Conservation (phyloP, 2,888 invertebrate species). For the Pyrochroa serraticornis region DNA sequence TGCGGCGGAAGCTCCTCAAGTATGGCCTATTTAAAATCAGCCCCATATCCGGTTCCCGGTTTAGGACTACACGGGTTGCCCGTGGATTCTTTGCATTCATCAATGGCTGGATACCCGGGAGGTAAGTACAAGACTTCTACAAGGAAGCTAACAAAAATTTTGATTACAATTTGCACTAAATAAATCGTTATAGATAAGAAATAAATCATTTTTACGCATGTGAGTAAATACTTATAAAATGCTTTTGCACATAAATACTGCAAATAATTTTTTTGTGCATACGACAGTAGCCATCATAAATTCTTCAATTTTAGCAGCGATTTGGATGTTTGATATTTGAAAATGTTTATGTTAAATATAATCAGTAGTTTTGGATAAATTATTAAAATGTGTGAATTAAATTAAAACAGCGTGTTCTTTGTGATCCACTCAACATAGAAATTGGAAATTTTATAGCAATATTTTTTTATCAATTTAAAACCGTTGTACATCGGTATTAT, state of each 20-base stretch:
- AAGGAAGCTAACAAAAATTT: slow-evolving; percentile 1
- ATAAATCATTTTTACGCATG: too few relatives aligned
- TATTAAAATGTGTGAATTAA: slow-evolving; percentile 34
- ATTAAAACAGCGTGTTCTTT: neutral
- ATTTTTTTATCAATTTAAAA: too few relatives aligned
- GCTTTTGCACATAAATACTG: slow-evolving; percentile 6
- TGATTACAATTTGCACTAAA: too few relatives aligned
- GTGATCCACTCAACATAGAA: too few relatives aligned
- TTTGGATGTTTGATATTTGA: slow-evolving; percentile 24
- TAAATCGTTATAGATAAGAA: slow-evolving; percentile 14
- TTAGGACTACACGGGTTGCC: slow-evolving; percentile 63
- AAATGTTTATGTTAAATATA: slow-evolving; percentile 30
- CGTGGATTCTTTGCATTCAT: slow-evolving; percentile 69
- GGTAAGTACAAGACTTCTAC: slow-evolving; percentile 50
- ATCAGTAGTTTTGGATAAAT: slow-evolving; percentile 31
- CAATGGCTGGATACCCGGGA: slow-evolving; percentile 69
- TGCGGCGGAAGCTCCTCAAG: slow-evolving; percentile 63
- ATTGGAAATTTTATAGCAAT: too few relatives aligned
- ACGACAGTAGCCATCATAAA: slow-evolving; percentile 28
- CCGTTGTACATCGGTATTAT: too few relatives aligned
- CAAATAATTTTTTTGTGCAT: slow-evolving; percentile 28
- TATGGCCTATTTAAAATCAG: slow-evolving; percentile 66
- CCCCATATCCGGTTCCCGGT: slow-evolving; percentile 64
- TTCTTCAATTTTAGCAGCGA: slow-evolving; percentile 26
- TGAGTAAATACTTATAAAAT: too few relatives aligned